Evolutionary conservation across 2,113 vertebrate species (phyloP).

Genomic region (Microcebus murinus): DNA sequence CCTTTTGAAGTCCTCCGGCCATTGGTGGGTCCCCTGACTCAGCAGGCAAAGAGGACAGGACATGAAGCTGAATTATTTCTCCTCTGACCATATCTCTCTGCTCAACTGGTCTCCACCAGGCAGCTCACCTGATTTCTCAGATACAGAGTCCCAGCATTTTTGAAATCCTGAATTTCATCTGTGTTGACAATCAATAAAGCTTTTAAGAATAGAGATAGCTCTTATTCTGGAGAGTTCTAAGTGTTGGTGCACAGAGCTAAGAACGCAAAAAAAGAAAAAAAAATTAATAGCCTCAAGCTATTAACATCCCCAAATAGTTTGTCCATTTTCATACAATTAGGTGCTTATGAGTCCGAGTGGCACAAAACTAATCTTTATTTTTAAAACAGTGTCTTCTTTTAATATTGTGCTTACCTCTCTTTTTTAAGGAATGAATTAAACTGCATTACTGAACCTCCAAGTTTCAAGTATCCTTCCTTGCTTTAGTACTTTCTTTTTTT

Average conservation of each 20-base stretch:
- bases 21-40: background rate
- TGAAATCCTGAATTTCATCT: slow-evolving; percentile 57
- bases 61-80: background rate
- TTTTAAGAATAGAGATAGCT: slow-evolving; percentile 61
- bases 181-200: slow-evolving; percentile 55
- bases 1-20: background rate
- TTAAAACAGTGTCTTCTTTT: background rate
- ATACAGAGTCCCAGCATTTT: slow-evolving; percentile 43
- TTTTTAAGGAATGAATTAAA: slow-evolving; percentile 11
- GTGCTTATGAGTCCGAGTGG: background rate
- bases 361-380: slow-evolving; percentile 19
- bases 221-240: slow-evolving; percentile 54
- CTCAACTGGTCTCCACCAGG: background rate
- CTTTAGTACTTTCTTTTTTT: slow-evolving; percentile 44
- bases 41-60: background rate
- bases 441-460: background rate
- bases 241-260: slow-evolving; percentile 19
- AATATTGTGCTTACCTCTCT: background rate
- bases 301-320: background rate
- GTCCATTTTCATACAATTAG: background rate
- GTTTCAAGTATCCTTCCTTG: slow-evolving; percentile 10
- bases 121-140: background rate
- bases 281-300: slow-evolving; percentile 17
- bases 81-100: background rate
- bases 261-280: background rate